Conservation (phyloP, 2,113 vertebrate genomes). For the Tricholaema leucomelas region DNA sequence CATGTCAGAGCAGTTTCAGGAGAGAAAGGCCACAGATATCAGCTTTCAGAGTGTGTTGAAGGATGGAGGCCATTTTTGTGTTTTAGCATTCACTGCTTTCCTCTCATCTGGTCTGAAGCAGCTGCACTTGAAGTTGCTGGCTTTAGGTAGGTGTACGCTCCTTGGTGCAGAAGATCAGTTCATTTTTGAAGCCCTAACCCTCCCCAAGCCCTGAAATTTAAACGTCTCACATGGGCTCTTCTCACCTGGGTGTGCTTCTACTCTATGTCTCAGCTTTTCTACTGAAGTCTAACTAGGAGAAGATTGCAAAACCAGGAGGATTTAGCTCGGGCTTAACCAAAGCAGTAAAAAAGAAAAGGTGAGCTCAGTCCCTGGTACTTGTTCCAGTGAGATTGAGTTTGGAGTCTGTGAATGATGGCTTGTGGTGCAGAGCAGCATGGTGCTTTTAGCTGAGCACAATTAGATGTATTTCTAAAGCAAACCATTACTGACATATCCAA, state of each 20-base stretch:
- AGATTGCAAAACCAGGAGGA: not conserved
- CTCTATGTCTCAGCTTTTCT: not conserved
- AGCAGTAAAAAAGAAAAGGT: not conserved
- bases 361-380: not conserved
- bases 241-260: fast-evolving
- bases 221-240: not conserved
- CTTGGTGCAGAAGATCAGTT: not conserved
- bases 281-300: not conserved
- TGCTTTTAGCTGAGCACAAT: not conserved
- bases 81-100: not conserved
- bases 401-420: not conserved
- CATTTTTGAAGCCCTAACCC: not conserved
- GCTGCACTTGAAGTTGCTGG: not conserved
- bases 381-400: fast-evolving
- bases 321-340: not conserved
- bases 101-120: not conserved
- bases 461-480: not conserved
- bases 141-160: not conserved
- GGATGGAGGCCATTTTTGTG: not conserved
- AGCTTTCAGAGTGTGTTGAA: not conserved
- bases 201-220: not conserved
- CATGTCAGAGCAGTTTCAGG: not conserved
- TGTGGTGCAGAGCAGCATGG: not conserved
- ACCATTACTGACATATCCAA: not conserved
- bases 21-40: not conserved